phyloP scores from a whole-genome alignment of 1,140 invertebrate genomes.

The Littorina saxatilis region DNA sequence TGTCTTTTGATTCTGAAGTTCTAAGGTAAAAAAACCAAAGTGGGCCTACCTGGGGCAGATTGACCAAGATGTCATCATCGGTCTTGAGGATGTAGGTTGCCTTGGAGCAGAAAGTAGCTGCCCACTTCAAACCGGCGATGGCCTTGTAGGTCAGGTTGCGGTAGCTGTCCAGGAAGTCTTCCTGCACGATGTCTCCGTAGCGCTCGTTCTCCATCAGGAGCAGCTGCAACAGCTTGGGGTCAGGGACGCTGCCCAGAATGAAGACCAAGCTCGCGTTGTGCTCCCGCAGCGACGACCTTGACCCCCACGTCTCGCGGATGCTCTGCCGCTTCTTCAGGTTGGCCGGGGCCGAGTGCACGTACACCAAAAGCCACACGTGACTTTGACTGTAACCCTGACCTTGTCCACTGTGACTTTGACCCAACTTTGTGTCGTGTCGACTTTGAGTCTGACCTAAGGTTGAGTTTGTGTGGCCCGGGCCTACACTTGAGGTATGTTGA shows the following conservation, averaged over 20 bases:
- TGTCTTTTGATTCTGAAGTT: no score
- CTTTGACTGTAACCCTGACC: no score
- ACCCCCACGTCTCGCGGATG: slow-evolving; percentile 73
- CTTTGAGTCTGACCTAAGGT: no score
- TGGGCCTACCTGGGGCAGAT: no score
- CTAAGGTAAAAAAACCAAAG: no score
- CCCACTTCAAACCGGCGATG: slow-evolving; percentile 89
- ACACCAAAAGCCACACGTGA: slow-evolving; percentile 59
- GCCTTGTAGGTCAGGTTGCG: slow-evolving; percentile 92
- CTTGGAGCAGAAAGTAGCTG: slow-evolving; percentile 80
- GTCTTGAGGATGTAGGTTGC: slow-evolving; percentile 78
- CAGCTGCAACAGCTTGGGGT: slow-evolving; percentile 72
- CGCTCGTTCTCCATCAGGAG: slow-evolving; percentile 80
- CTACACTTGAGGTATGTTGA: no score
- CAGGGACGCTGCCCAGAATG: slow-evolving; percentile 81
- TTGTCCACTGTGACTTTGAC: no score
- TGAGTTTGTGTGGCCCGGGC: no score
- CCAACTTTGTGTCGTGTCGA: no score
- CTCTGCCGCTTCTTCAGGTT: slow-evolving; percentile 65
- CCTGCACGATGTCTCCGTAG: slow-evolving; percentile 86
- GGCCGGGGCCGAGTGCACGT: slow-evolving; percentile 66
- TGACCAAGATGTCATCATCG: slow-evolving; percentile 76
- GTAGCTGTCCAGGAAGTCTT: slow-evolving; percentile 87
- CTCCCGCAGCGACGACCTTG: slow-evolving; percentile 47
- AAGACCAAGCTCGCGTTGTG: slow-evolving; percentile 78